Conservation (phyloP, 2,888 invertebrate genomes). For the Beris morrisii region DNA sequence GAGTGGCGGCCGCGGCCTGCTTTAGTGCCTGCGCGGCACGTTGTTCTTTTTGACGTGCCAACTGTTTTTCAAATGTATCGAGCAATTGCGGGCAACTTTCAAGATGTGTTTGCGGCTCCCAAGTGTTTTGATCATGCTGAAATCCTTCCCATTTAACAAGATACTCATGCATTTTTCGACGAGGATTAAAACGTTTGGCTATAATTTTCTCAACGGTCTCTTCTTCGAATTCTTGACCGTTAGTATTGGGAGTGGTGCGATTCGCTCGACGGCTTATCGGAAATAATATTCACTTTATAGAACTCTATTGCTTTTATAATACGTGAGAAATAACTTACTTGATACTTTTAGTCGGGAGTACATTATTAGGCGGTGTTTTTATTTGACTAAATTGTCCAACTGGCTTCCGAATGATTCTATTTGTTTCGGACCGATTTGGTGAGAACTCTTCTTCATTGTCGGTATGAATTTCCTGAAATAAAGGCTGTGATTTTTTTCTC, state of each 20-base stretch:
- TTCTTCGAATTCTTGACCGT: slow-evolving; percentile 60
- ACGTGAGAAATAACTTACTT: slow-evolving; percentile 22
- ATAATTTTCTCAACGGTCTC: slow-evolving; percentile 81
- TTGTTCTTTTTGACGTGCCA: slow-evolving; percentile 75
- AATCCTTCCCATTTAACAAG: slow-evolving; percentile 85
- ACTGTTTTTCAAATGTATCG: slow-evolving; percentile 78
- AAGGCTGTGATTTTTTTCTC: background rate
- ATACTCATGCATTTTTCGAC: slow-evolving; percentile 77
- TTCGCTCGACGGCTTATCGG: slow-evolving; percentile 50
- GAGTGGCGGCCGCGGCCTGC: slow-evolving; percentile 35
- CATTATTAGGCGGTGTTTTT: slow-evolving; percentile 14
- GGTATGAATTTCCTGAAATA: slow-evolving; percentile 6
- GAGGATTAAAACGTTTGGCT: slow-evolving; percentile 79
- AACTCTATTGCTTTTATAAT: background rate
- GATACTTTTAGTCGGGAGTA: slow-evolving; percentile 13
- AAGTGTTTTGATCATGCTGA: slow-evolving; percentile 78
- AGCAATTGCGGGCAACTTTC: slow-evolving; percentile 74
- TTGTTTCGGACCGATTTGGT: slow-evolving; percentile 11
- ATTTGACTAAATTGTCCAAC: slow-evolving; percentile 25
- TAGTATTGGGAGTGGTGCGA: slow-evolving; percentile 45
- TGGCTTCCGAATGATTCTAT: slow-evolving; percentile 20
- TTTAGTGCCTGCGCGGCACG: slow-evolving; percentile 60
- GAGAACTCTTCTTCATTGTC: slow-evolving; percentile 24
- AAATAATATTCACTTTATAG: background rate
- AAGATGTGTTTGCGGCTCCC: slow-evolving; percentile 80